phyloP scores from a whole-genome alignment of 2,888 invertebrate species.

The Tetranychus piercei region DNA sequence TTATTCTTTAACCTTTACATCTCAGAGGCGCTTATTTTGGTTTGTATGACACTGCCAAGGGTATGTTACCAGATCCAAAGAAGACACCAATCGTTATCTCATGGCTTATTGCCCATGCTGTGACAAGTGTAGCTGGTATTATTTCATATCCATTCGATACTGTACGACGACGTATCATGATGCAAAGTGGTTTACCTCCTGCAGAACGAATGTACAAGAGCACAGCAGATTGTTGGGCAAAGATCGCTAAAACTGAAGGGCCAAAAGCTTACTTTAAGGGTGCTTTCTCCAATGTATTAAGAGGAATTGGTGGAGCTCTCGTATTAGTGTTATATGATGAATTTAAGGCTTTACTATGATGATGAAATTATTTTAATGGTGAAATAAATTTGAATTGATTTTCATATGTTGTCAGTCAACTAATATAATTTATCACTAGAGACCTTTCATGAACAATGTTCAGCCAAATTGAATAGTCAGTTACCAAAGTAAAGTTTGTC shows the following conservation, averaged over 20 bases:
- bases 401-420: no score
- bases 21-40: slow-evolving; percentile 79
- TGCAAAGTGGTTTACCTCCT: slow-evolving; percentile 73
- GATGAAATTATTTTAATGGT: background rate
- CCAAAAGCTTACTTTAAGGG: slow-evolving; percentile 80
- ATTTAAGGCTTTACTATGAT: background rate
- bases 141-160: slow-evolving; percentile 94
- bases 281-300: slow-evolving; percentile 76
- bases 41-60: slow-evolving; percentile 84
- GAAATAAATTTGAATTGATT: no score
- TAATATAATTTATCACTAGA: no score
- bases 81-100: slow-evolving; percentile 75
- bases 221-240: slow-evolving; percentile 75
- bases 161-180: slow-evolving; percentile 88
- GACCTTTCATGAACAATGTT: no score
- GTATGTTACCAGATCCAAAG: slow-evolving; percentile 78
- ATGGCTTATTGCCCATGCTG: slow-evolving; percentile 78
- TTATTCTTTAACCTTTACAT: background rate
- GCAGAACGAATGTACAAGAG: slow-evolving; percentile 67
- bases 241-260: slow-evolving; percentile 68
- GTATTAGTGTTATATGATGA: slow-evolving; percentile 47
- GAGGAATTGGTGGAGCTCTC: slow-evolving; percentile 84
- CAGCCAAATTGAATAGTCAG: no score
- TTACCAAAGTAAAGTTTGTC: no score
- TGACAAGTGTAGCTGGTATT: slow-evolving; percentile 73